Conservation (phyloP, 1,140 invertebrate genomes). For the Psilanteris sp. region DNA sequence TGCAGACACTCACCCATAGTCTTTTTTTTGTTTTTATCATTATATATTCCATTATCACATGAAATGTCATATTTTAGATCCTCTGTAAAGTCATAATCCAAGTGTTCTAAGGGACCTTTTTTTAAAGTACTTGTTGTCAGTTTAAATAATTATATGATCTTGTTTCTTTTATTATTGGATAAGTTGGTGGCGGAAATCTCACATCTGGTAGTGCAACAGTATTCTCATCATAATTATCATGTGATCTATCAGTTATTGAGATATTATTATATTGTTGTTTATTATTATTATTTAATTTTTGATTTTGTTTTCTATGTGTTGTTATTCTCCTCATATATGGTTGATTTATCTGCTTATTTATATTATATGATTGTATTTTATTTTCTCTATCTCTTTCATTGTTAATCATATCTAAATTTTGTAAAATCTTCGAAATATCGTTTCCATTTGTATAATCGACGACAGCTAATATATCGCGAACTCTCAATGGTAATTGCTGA, state of each 20-base stretch:
- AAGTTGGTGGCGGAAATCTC: not conserved
- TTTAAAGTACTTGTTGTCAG: slow-evolving; percentile 13
- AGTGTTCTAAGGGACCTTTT: slow-evolving; percentile 17
- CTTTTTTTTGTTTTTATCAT: too few species aligned
- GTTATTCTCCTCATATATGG: not conserved
- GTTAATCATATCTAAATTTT: slow-evolving; percentile 8
- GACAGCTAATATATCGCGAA: slow-evolving; percentile 15
- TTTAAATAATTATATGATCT: slow-evolving; percentile 14
- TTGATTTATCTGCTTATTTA: not conserved
- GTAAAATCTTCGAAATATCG: slow-evolving; percentile 9
- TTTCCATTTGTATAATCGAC: slow-evolving; percentile 1
- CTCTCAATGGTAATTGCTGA: slow-evolving; percentile 23
- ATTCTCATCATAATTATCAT: too few species aligned
- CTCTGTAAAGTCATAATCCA: too few species aligned
- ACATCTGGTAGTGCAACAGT: not conserved
- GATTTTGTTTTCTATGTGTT: not conserved
- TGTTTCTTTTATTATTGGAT: not conserved
- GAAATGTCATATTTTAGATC: too few species aligned
- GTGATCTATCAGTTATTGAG: too few species aligned
- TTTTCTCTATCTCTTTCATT: slow-evolving; percentile 11
- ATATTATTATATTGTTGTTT: too few species aligned
- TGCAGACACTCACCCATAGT: too few species aligned
- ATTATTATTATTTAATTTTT: too few species aligned
- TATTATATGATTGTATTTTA: not conserved
- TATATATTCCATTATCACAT: too few species aligned